Base-by-base conservation (phyloP, 2,888 invertebrate species). In the Liopterus haemorrhoidalis region DNA sequence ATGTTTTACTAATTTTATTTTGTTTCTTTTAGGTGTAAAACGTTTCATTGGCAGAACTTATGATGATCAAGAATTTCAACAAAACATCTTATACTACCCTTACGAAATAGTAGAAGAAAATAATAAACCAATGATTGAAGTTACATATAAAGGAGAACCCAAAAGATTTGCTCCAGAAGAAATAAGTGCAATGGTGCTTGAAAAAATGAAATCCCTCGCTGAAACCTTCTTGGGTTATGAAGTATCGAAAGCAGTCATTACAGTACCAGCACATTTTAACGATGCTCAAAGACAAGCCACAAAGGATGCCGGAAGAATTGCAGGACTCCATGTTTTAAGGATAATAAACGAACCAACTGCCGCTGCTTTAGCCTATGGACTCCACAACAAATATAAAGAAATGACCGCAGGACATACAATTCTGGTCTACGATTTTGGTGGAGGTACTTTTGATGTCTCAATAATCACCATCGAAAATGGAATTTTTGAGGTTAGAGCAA, bases 191-290 rank as follows among this genome's bases (percentile, higher is more conserved):
- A 46, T 40, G 21, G 39, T 55, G 14, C 41, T 57, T n/a, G 30
- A 27, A n/a, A 47, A 49, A 30, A 30, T 57, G 27, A 57, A 54
- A 39, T 15, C 15, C 5, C 39, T 48, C 12, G 50, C 49, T 11
- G 52, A 54, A 38, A 22, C 31, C n/a, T 41, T 49, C 16, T 27
- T 55, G 6, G 49, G 50, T 2, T 5, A 46, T 5, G 31, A 18
- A 5, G 44, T 56, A 2, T 33, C 20, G 6, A 53, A 49, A 22
- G 55, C 51, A 15, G 54, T 57, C 15, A 49, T 57, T 22, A 57
- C 58, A 1, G 57, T 58, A 9, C 58, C 58, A 1, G 57, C 58
- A 1, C 56, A 54, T 44, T 58, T 58, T 27, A 55, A 49, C 46
- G 49, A 55, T 16, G 21, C 35, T 2, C 57, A 57, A 45, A 44